Evolutionary conservation across 2,113 vertebrate genomes (phyloP).

Genomic region (Cochlearius cochlearius): DNA sequence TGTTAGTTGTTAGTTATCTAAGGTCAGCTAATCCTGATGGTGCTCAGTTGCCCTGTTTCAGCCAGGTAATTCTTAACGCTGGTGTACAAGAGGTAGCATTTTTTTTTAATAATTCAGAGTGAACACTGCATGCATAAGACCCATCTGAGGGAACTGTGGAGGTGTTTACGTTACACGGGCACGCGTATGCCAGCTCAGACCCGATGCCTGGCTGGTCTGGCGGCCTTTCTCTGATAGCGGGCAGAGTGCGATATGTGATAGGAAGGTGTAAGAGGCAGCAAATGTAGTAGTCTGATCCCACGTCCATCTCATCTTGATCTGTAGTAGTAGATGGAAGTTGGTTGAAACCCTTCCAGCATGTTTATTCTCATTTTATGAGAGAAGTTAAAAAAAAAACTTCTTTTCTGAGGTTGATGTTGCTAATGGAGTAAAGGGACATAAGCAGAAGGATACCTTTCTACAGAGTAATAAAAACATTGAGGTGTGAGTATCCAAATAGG

Average conservation of each 20-base stretch:
- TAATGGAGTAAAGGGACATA: not conserved
- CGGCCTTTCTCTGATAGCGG: not conserved
- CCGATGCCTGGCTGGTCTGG: not conserved
- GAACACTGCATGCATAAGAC: not conserved
- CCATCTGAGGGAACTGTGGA: not conserved
- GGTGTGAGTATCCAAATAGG: slow-evolving; percentile 29
- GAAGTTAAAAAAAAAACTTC: not conserved
- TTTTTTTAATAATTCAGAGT: not conserved
- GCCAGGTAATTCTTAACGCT: fast-evolving
- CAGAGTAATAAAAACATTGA: not conserved
- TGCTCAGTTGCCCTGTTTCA: not conserved
- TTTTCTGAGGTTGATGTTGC: not conserved
- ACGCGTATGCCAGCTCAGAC: not conserved
- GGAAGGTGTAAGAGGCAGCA: not conserved
- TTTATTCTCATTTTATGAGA: not conserved
- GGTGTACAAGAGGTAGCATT: not conserved
- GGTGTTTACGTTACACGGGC: not conserved
- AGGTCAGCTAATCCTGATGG: not conserved
- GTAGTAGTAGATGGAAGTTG: not conserved
- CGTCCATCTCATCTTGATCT: not conserved
- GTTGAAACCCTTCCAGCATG: not conserved
- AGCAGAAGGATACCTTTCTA: not conserved
- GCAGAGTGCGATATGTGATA: not conserved
- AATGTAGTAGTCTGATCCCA: not conserved
- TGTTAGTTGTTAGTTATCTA: not conserved